Evolutionary conservation across 2,113 vertebrate species (phyloP), one percentile per base, ranked within the genome.

Genomic region (Helogale parvula): DNA sequence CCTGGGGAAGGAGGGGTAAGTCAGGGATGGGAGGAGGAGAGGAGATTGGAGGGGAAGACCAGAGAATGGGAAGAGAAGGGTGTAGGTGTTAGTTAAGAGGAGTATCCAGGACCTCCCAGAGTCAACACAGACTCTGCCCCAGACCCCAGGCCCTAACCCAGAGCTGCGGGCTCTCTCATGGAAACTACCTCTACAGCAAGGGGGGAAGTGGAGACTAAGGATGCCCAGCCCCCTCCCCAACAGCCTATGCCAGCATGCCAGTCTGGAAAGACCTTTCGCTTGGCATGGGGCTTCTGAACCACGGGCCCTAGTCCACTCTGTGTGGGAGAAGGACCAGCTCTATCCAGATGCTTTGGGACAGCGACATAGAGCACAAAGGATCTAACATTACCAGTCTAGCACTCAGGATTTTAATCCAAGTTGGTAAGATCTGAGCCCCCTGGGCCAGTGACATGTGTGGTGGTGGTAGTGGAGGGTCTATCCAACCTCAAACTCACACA

Each of bases 401-500:
- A 87, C 35, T 33, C 6, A 31, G 74, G 63, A 33, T 76, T 84
- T 50, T 35, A 31, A 50, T 19, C 71, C 47, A 17, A 15, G 33
- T 4, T 69, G 60, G 60, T 35, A 10, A 54, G 41, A n/a, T 66
- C 2, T 29, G 60, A 76, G 74, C 5, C 15, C 14, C 5, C 27
- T 57, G 9, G 50, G 76, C 25, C 27, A 57, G 38, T 19, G 69
- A 14, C 19, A 0, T 1, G 8, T 15, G 45, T 45, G 23, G 35
- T 1, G 4, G 3, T 17, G 33, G 38, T 0, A 3, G 50, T 2
- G 16, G 25, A 47, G 31, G 11, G 31, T 76, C 23, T 14, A 8
- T 5, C 9, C 2, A 71, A 45, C 21, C 77, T 47, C 23, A n/a
- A 19, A 60, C 5, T 9, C 57, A 38, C 0, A 14, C 2, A 3